Percentiles rank a stretch among this genome's conserved stretches.
phyloP scores from a whole-genome alignment of 2,888 invertebrate genomes.

The Ichneumoninae sp. region DNA sequence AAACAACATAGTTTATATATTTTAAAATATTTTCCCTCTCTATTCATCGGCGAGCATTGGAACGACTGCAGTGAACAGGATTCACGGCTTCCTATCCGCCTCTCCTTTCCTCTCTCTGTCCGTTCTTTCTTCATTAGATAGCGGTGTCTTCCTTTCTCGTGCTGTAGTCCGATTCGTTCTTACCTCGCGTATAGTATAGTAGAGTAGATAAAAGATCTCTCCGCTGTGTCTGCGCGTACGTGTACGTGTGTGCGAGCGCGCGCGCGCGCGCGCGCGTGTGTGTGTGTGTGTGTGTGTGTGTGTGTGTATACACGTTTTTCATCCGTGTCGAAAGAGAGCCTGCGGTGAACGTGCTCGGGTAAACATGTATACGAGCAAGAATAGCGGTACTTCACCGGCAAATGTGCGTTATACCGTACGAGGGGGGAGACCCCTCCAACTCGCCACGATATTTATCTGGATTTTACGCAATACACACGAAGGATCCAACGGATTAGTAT shows the following conservation, averaged over 20 bases:
- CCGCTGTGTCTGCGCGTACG: neutral
- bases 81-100: conserved; percentile 67
- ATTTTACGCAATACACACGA: conserved; percentile 64
- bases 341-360: conserved; percentile 50
- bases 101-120: conserved; percentile 62
- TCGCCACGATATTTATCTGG: conserved; percentile 71
- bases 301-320: conserved; percentile 36
- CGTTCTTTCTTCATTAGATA: conserved; percentile 58
- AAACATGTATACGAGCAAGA: conserved; percentile 72
- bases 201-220: conserved; percentile 17
- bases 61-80: conserved; percentile 28
- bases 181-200: conserved; percentile 26
- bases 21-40: conserved; percentile 7
- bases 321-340: conserved; percentile 59
- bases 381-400: conserved; percentile 83
- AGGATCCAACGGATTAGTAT: conserved; percentile 51
- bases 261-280: neutral
- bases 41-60: conserved; percentile 29
- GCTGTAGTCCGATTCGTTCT: conserved; percentile 34
- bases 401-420: conserved; percentile 81
- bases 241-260: neutral
- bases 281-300: conserved; percentile 3
- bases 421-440: conserved; percentile 3
- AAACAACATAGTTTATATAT: conserved; percentile 26
- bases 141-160: conserved; percentile 64